Percentiles rank a stretch among this genome's conserved stretches.
Conservation (phyloP, 1,140 invertebrate genomes). For the Drosophila subpulchrella region DNA sequence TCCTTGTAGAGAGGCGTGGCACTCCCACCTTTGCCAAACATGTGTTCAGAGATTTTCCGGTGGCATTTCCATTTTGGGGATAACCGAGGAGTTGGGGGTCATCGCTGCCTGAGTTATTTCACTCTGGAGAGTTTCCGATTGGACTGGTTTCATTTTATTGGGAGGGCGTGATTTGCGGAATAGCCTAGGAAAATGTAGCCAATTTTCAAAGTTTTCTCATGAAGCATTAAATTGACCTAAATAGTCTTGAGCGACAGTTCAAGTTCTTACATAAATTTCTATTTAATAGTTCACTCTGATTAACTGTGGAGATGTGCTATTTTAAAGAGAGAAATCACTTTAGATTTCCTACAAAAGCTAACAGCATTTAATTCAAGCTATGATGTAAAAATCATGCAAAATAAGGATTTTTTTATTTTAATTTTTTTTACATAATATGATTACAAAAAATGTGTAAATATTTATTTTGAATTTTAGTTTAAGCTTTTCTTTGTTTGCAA, state of each 20-base stretch:
- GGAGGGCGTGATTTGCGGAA: slow-evolving; percentile 5
- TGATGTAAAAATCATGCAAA: too few species aligned
- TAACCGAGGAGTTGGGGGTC: slow-evolving; percentile 10
- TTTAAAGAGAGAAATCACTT: background rate
- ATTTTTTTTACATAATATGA: too few species aligned
- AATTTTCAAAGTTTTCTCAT: slow-evolving; percentile 16
- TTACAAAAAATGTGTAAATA: too few species aligned
- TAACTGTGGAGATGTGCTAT: background rate
- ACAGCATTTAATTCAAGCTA: too few species aligned
- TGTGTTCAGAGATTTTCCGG: slow-evolving; percentile 59
- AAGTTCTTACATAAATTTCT: background rate
- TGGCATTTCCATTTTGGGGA: slow-evolving; percentile 65
- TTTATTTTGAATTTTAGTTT: too few species aligned
- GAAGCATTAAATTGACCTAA: slow-evolving; percentile 21
- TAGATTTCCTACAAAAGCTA: too few species aligned
- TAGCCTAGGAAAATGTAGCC: slow-evolving; percentile 2
- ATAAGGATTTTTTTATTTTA: too few species aligned
- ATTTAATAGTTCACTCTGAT: background rate
- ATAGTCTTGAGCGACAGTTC: background rate
- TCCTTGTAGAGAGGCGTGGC: slow-evolving; percentile 13
- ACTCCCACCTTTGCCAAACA: slow-evolving; percentile 34
- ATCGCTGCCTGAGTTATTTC: slow-evolving; percentile 60
- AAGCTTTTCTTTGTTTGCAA: background rate
- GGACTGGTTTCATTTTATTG: slow-evolving; percentile 20
- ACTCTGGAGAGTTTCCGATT: slow-evolving; percentile 61